Conservation (phyloP, 2,113 vertebrate genomes). For the Epinephelus cyanopodus region DNA sequence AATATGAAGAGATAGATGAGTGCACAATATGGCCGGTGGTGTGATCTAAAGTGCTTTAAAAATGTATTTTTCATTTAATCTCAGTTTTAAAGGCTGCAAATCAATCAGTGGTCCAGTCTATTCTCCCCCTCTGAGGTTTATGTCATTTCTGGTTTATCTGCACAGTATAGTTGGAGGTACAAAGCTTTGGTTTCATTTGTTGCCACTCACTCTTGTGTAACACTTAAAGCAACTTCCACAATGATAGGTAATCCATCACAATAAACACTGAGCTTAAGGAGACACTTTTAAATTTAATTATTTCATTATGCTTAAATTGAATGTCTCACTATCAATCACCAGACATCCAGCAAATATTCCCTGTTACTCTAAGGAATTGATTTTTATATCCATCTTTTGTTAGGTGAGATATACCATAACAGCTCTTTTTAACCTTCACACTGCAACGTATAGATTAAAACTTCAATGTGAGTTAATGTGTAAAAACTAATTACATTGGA, state of each 20-base stretch:
- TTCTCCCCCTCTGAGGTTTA: no score
- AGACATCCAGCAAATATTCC: neutral
- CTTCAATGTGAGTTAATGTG: neutral
- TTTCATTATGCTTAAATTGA: conserved; percentile 4
- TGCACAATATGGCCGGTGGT: no score
- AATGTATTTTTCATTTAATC: no score
- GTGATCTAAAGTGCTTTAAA: no score
- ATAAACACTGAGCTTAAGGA: neutral
- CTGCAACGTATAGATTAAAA: neutral
- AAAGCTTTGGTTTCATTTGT: neutral
- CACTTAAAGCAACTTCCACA: neutral
- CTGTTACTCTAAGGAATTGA: neutral
- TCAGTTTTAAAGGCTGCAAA: neutral
- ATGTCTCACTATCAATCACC: conserved; percentile 18
- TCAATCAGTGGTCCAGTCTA: neutral
- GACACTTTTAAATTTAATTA: neutral
- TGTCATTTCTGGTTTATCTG: neutral
- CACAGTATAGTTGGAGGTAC: neutral
- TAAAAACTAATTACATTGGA: neutral
- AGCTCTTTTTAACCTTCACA: conserved; percentile 3
- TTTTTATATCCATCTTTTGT: neutral
- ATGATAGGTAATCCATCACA: conserved; percentile 14
- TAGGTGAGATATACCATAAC: no score
- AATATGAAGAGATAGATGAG: no score
- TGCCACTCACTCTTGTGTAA: neutral